Base-by-base conservation (phyloP, 2,888 invertebrate genomes). In the Calliphora vomitoria region DNA sequence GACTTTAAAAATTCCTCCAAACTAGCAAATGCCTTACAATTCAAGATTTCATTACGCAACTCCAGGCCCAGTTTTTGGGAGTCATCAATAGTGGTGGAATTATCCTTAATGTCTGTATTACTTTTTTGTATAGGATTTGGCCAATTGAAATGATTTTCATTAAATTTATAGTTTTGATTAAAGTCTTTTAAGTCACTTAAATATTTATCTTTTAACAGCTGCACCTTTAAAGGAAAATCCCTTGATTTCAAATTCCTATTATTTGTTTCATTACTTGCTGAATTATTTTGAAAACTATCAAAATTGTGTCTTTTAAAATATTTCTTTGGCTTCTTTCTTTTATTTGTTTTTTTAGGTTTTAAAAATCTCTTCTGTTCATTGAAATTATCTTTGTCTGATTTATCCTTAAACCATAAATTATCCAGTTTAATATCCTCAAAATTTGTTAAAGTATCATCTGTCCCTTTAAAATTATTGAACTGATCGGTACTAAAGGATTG, bases 1-100 rank as follows among this genome's bases (percentile, higher is more conserved):
- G 86, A 85, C 35, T 87, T 89, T 0, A 91, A 69, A 53, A 89
- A 90, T 1, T 88, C 89, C 44, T 90, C 89, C 6, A 91, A 47
- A 10, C 81, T 90, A 0, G 82, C 10, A 41, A 89, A 90, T 2
- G 89, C 88, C 0, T 87, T 82, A 15, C 90, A 90, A 31, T 90
- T 89, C 13, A 90, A 83, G 2, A 90, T 72, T 8, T 90, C 87
- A 50, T 90, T 89, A n/a, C 84, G 84, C 1, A 90, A 58, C 2
- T 87, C 71, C 10, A 83, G 38, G 6, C 87, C 31, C 4, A 89
- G 11, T n/a, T 80, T 83, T 11, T 47, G 47, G 0, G 76, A 20
- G 4, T 66, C 18, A 13, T 31, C 58, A 11, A 25, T 58, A 8
- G 58, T 25, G 10, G 25, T 13, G 15, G 25, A 3, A 15, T 47